Conservation (phyloP, 92 coral and sea anemone species). For the Heteractis magnifica region DNA sequence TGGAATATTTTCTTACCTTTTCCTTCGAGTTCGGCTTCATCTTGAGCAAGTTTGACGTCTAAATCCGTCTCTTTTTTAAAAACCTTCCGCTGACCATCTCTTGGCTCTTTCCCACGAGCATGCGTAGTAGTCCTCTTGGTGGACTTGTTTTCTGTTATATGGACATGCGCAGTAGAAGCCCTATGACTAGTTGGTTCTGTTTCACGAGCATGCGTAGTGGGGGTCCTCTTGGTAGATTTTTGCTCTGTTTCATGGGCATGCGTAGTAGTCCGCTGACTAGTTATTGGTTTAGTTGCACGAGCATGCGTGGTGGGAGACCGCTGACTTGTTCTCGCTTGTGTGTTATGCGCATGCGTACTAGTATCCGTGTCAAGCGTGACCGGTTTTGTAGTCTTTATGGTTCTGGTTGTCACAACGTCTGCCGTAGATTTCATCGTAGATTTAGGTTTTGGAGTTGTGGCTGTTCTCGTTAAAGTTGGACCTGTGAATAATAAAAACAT, state of each 20-base stretch:
- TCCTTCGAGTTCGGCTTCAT: conserved; percentile 27
- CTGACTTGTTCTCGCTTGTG: not conserved
- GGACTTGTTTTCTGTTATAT: not conserved
- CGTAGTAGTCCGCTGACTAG: not conserved
- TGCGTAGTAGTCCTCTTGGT: not conserved
- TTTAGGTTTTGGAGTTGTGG: too few species aligned
- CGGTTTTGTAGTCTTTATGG: not conserved
- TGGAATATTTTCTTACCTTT: not conserved
- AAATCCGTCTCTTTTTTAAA: not conserved
- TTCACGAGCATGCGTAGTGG: conserved; percentile 1
- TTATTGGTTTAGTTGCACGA: not conserved
- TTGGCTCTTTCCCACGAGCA: conserved; percentile 1
- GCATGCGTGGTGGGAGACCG: conserved; percentile 3
- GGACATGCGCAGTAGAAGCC: not conserved
- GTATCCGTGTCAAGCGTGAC: not conserved
- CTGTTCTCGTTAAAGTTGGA: too few species aligned
- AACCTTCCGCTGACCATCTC: not conserved
- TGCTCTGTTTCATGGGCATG: not conserved
- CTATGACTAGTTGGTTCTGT: not conserved
- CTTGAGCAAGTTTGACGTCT: conserved; percentile 7
- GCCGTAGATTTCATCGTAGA: not conserved
- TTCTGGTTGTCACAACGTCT: not conserved
- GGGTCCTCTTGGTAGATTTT: not conserved
- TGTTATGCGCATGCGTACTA: not conserved
- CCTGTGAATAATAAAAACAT: too few species aligned